Base-by-base conservation (phyloP, 2,888 invertebrate genomes). In the Caenorhabditis angaria region DNA sequence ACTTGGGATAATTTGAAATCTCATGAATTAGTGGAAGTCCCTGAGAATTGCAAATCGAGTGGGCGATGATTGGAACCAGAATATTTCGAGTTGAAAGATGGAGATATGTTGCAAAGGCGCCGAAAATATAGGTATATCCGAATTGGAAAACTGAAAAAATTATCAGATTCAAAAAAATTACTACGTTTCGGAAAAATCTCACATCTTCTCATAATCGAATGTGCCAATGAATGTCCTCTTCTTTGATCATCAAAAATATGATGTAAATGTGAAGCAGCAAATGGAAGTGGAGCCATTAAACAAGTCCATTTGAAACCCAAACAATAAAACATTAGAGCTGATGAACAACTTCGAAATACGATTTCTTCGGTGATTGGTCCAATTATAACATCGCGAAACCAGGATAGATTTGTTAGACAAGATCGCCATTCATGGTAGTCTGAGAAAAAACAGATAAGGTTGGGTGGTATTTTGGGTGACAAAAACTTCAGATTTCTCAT, bases 61-160 rank as follows among this genome's bases (percentile, higher is more conserved):
- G 86, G 24, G 81, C 77, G 28, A 85, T 50, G 41, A 86, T 82
- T 14, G 86, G 82, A n/a, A 84, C 81, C 8, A 84, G 24, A 18
- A 82, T 66, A 61, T 86, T 80, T 12, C 80, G 78, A 47, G 78
- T 76, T 1, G 65, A 71, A n/a, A 77, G 58, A 66, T 83, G 83
- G 18, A 87, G 70, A 51, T 77, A 82, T 0, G 85, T 84, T 12
- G 87, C 83, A 59, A 88, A 87, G 8, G 74, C 78, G 8, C 87
- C 87, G 63, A 87, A 87, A 6, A 84, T 54, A 69, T 88, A 88
- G 8, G 87, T 85, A 74, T 87, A 87, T n/a, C 61, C 61, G 32
- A 81, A 81, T 83, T 87, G 87, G 67, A 88, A 84, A 0, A 63
- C 84, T 85, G 65, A 54, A 82, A 75, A 18, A 32, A 35, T 22